These are phyloP conservation scores for Colletes gigas DNA, from an alignment of 1,140 invertebrate species.

Conservation along the genomic window DNA sequence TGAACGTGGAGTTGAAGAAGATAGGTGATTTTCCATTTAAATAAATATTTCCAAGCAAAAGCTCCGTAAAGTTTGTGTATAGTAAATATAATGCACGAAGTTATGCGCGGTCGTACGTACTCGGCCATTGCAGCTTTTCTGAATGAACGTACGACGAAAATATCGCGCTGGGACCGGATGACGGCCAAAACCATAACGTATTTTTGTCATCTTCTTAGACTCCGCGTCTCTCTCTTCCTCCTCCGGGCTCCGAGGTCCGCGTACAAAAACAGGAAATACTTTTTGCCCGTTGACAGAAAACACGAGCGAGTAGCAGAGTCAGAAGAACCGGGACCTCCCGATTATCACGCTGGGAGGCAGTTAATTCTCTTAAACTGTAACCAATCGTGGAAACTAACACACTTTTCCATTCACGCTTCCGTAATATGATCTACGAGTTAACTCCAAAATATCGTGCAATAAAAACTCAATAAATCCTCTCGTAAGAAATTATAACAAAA, in stretches of 20 bases:
- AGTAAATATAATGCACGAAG: background rate
- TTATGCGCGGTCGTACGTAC: background rate
- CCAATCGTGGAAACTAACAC: no score
- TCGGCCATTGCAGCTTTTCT: constrained; percentile 52
- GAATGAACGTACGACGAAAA: constrained; percentile 61
- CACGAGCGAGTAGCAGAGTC: background rate
- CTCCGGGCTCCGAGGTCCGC: background rate
- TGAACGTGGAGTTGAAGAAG: no score
- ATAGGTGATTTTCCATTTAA: no score
- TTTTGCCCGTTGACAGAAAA: constrained; percentile 48
- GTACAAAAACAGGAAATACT: constrained; percentile 58
- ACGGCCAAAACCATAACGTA: constrained; percentile 52
- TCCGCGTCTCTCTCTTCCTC: constrained; percentile 14
- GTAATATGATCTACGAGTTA: no score
- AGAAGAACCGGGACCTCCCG: background rate
- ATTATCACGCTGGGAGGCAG: background rate
- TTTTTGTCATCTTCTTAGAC: constrained; percentile 61
- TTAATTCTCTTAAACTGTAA: background rate
- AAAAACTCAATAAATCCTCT: no score
- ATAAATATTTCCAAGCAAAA: no score
- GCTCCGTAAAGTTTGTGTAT: background rate
- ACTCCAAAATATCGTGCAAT: no score
- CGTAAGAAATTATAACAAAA: no score
- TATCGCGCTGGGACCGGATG: constrained; percentile 54
- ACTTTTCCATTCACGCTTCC: no score